Base-by-base conservation (phyloP, 1,140 invertebrate genomes). In the Drosophila ananassae region DNA sequence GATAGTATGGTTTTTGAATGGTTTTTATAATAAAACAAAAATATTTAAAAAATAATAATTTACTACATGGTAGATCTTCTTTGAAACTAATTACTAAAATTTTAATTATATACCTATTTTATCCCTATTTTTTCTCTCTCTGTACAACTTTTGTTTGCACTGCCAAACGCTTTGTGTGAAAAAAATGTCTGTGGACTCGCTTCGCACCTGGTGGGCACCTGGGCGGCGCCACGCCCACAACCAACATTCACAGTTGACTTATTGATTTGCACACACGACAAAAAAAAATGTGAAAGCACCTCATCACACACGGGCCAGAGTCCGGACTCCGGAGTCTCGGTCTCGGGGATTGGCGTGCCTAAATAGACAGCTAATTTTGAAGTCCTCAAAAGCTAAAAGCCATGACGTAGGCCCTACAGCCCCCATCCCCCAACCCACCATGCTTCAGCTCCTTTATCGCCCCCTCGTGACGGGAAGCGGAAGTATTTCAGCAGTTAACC, bases 341-440 rank as follows among this genome's bases (percentile, higher is more conserved):
- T 74, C 54, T 51, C 73, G 39, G 73, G 62, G 37, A 74, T 44
- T 89, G 56, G 79, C 79, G 79, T 83, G 79, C 72, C 84, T 83
- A 89, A 89, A 89, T 89, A 89, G 83, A 83, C 83, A 89, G 83
- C 83, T 89, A 89, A 89, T 89, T 87, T 89, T 89, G 52, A 89
- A 73, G 82, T 87, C 68, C 76, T 87, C 78, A 69, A 82, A 73
- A 77, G 79, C 68, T 47, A 47, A 47, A 47, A 22, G 52, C 57
- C 72, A 83, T 89, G 83, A 89, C 83, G 83, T 89, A 76, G 83
- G 77, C 68, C 39, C 39, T 34, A n/a, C 28, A 28, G 1, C 46
- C 34, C 50, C 13, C 12, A n/a, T 1, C 30, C 10, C 12, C 12
- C 5, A 44, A 21, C 2, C 39, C 17, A 0, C 41, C 17, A 8